phyloP scores from a whole-genome alignment of 2,797 vertebrate genomes.

The Sebastes wilsoni region DNA sequence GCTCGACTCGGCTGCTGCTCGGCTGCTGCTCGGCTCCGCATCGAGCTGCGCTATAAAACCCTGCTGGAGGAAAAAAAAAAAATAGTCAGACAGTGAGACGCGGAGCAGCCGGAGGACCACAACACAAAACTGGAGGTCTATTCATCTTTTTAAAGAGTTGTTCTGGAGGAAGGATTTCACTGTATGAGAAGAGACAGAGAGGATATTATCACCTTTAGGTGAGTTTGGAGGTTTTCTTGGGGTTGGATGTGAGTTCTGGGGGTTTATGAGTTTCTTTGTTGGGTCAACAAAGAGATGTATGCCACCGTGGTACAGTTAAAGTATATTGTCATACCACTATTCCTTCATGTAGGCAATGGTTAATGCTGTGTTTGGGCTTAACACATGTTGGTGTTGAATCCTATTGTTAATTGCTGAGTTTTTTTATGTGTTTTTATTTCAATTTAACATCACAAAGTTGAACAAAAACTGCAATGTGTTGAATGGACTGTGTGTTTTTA shows the following conservation, averaged over 20 bases:
- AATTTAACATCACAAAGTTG: neutral
- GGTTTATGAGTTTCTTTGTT: conserved; percentile 63
- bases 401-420: neutral
- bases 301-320: neutral
- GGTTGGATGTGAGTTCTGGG: neutral
- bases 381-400: neutral
- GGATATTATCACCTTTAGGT: conserved; percentile 40
- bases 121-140: conserved; percentile 8
- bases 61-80: conserved; percentile 62
- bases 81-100: conserved; percentile 51
- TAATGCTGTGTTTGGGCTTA: neutral
- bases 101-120: conserved; percentile 5
- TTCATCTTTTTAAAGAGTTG: neutral
- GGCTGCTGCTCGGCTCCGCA: conserved; percentile 53
- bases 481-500: neutral
- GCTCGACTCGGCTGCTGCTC: conserved; percentile 32
- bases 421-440: rapidly evolving
- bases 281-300: conserved; percentile 17
- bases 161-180: conserved; percentile 9
- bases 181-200: conserved; percentile 52
- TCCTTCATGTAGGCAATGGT: neutral
- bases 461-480: neutral
- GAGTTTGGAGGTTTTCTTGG: conserved; percentile 12
- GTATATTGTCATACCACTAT: neutral
- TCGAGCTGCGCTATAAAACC: conserved; percentile 79